A percentile compares a stretch with the other conserved stretches of the same genome.
These are phyloP conservation scores for Cephus cinctus DNA, from an alignment of 1,140 invertebrate species.

Conservation along the genomic window DNA sequence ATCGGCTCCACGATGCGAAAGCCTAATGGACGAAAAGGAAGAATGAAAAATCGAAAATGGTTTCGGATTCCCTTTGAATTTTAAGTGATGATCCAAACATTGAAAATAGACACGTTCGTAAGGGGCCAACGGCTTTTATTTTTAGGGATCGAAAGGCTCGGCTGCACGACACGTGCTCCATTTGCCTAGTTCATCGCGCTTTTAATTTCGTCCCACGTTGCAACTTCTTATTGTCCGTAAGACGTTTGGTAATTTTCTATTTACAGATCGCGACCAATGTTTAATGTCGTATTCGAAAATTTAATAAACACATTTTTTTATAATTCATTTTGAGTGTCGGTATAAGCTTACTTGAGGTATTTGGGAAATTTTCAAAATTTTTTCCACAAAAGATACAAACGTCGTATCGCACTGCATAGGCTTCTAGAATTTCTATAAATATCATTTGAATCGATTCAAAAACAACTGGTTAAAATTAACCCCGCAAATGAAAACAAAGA, in stretches of 20 bases:
- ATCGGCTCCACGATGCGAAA: too few relatives aligned
- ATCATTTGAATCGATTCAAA: neutral
- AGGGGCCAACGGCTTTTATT: neutral
- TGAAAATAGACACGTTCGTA: neutral
- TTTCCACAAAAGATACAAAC: neutral
- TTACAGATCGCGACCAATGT: neutral
- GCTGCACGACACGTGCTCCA: neutral
- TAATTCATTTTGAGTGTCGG: too few relatives aligned
- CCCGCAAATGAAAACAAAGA: constrained; percentile 1
- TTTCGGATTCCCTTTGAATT: neutral
- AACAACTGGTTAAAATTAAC: constrained; percentile 5
- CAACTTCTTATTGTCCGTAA: too few relatives aligned
- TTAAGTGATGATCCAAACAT: neutral
- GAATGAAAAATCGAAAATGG: too few relatives aligned
- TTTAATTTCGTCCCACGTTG: too few relatives aligned
- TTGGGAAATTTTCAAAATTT: neutral
- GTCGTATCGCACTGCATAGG: neutral
- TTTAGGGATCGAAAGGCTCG: too few relatives aligned
- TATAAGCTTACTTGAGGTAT: neutral
- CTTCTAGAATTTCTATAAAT: constrained; percentile 1
- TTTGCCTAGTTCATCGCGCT: neutral
- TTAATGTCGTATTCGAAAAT: neutral
- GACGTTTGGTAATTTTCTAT: neutral
- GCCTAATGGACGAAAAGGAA: too few relatives aligned
- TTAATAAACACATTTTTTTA: too few relatives aligned